Evolutionary conservation across 2,888 invertebrate genomes (phyloP), one percentile per base, ranked within the genome.

Genomic region (Julus scandinavius): DNA sequence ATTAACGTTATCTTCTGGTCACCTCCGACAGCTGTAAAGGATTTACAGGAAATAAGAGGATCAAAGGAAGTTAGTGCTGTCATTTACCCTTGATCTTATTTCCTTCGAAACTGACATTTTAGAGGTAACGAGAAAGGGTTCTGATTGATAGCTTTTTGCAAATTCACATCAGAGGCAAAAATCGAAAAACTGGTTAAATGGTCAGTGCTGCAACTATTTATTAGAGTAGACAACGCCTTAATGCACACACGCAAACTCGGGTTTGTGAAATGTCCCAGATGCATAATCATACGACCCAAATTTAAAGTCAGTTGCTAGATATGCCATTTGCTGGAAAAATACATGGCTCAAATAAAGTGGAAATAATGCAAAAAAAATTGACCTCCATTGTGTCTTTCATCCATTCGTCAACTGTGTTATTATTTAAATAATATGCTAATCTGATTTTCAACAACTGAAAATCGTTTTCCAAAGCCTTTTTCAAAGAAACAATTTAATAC

Each of bases 31-130:
- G 72, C 72, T 72, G 72, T 72, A 29, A 29, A 20, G 72, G 29
- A 72, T 72, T 72, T 29, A 20, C 29, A 9, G 72, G 29, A 72
- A 72, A 72, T 72, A 72, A 72, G 72, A 72, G 72, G 72, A 72
- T 72, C 72, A 72, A 72, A 72, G 72, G 29, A 72, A 72, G 72
- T 29, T 72, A 20, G 72, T 4, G 29, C 72, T 72, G 72, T 72
- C 72, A 72, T n/a, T 72, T 72, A 4, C 29, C 72, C 29, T 38
- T 72, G 29, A 72, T 72, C 72, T 72, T 72, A 72, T 72, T 72
- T 72, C 72, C 72, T 4, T 72, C 20, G 29, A 72, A 29, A 29
- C 72, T 20, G 29, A 2, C 5, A 72, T 20, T 72, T 72, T 29
- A 72, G 20, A 72, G 72, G 72, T 72, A 29, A 72, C 11, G 72